These are phyloP conservation scores for Papilio aristodemus DNA, from an alignment of 1,140 invertebrate genomes.

Conservation along the genomic window DNA sequence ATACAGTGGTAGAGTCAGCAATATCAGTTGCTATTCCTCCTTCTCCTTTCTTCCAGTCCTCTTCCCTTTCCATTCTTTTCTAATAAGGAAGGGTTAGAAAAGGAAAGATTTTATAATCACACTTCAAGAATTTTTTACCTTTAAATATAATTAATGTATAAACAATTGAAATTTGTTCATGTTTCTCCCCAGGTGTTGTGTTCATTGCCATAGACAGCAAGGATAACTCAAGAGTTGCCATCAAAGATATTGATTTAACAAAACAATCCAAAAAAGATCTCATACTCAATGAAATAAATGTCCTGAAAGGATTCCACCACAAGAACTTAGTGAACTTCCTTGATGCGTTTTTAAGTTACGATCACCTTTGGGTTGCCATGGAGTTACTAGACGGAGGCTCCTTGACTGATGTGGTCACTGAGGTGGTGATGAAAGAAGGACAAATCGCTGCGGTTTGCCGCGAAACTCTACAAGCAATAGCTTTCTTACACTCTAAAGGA, in stretches of 20 bases:
- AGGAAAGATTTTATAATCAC: too few relatives aligned
- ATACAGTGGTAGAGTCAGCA: too few relatives aligned
- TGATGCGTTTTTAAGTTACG: slow-evolving; percentile 92
- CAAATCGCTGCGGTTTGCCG: slow-evolving; percentile 97
- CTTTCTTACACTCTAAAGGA: slow-evolving; percentile 94
- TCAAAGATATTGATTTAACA: slow-evolving; percentile 97
- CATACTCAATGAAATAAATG: slow-evolving; percentile 96
- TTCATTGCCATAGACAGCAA: slow-evolving; percentile 93
- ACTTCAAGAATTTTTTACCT: too few relatives aligned
- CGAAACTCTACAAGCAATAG: slow-evolving; percentile 95
- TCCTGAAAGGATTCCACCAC: slow-evolving; percentile 96
- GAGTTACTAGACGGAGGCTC: slow-evolving; percentile 97
- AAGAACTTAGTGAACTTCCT: slow-evolving; percentile 98
- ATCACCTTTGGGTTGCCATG: slow-evolving; percentile 97
- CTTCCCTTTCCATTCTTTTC: too few relatives aligned
- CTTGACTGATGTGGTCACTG: slow-evolving; percentile 98
- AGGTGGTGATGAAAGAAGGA: slow-evolving; percentile 98
- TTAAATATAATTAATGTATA: not conserved
- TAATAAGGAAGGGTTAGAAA: too few relatives aligned
- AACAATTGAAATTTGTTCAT: slow-evolving; percentile 20
- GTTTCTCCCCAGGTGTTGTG: slow-evolving; percentile 86
- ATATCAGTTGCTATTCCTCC: too few relatives aligned
- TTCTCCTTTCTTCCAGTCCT: too few relatives aligned
- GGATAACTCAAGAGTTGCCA: slow-evolving; percentile 91
- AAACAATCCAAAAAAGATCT: slow-evolving; percentile 97